Percentiles rank a stretch among this genome's conserved stretches.
These are phyloP conservation scores for Leptodirus hochenwartii DNA, from an alignment of 2,888 invertebrate species.

Conservation along the genomic window DNA sequence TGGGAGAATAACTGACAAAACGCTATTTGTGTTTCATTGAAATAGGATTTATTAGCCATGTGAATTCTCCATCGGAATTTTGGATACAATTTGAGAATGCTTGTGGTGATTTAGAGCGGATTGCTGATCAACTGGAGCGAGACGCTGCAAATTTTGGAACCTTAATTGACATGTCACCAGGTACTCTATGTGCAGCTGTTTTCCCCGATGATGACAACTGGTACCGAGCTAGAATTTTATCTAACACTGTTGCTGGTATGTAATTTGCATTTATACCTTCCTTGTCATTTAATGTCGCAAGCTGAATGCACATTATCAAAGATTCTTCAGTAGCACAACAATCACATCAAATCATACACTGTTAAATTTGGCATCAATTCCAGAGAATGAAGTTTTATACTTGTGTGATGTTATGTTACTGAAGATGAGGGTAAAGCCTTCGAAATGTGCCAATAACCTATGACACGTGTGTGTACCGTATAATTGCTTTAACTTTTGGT, in stretches of 20 bases:
- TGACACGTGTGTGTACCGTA: too few relatives aligned
- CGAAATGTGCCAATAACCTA: too few relatives aligned
- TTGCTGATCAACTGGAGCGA: constrained; percentile 37
- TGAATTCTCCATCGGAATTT: constrained; percentile 51
- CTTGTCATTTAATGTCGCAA: not conserved
- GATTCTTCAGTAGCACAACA: too few relatives aligned
- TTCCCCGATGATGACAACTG: constrained; percentile 46
- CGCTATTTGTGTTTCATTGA: too few relatives aligned
- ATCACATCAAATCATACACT: too few relatives aligned
- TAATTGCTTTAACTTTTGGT: too few relatives aligned
- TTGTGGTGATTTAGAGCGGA: constrained; percentile 35
- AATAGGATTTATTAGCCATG: constrained; percentile 46
- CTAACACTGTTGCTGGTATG: constrained; percentile 31
- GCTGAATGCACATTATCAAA: too few relatives aligned
- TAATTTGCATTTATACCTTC: constrained; percentile 1
- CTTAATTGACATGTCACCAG: constrained; percentile 34
- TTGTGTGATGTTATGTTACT: too few relatives aligned
- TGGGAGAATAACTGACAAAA: too few relatives aligned
- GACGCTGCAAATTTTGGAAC: constrained; percentile 33
- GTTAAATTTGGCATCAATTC: too few relatives aligned
- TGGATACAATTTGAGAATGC: constrained; percentile 54
- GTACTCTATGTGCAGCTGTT: constrained; percentile 43
- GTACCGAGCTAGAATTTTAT: constrained; percentile 44
- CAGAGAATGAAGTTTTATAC: too few relatives aligned
- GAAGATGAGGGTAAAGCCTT: too few relatives aligned